phyloP scores from a whole-genome alignment of 1,140 invertebrate genomes.

The Bombus difficillimus region DNA sequence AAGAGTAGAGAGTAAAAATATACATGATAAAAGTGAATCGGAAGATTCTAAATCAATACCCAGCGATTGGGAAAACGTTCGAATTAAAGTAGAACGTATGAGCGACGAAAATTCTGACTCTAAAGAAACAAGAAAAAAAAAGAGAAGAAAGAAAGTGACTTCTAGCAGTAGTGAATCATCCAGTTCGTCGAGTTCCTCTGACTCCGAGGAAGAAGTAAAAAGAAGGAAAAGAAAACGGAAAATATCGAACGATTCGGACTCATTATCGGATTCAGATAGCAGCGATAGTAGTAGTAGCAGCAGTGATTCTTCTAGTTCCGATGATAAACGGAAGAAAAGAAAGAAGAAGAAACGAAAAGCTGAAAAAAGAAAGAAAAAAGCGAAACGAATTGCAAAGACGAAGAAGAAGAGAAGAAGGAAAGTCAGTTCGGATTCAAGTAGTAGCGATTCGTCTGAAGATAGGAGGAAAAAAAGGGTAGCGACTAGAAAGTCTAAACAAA shows the following conservation, averaged over 20 bases:
- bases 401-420: slow-evolving; percentile 71
- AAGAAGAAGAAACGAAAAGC: slow-evolving; percentile 67
- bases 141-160: slow-evolving; percentile 63
- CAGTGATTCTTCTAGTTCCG: slow-evolving; percentile 69
- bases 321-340: slow-evolving; percentile 67
- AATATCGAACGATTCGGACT: slow-evolving; percentile 52
- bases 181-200: slow-evolving; percentile 72
- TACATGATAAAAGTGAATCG: slow-evolving; percentile 36
- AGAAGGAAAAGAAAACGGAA: slow-evolving; percentile 65
- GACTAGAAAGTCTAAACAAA: slow-evolving; percentile 53
- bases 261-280: slow-evolving; percentile 69
- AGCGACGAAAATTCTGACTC: slow-evolving; percentile 68
- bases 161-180: slow-evolving; percentile 75
- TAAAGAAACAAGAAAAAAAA: slow-evolving; percentile 64
- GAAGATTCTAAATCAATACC: slow-evolving; percentile 70
- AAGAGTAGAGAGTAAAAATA: slow-evolving; percentile 2
- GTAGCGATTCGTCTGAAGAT: slow-evolving; percentile 71
- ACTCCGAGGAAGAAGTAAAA: slow-evolving; percentile 72
- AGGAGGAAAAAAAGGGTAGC: slow-evolving; percentile 53
- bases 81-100: slow-evolving; percentile 74
- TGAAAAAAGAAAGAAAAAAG: slow-evolving; percentile 72
- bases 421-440: slow-evolving; percentile 71
- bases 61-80: slow-evolving; percentile 76
- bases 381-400: slow-evolving; percentile 41
- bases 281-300: slow-evolving; percentile 71